phyloP scores from a whole-genome alignment of 2,888 invertebrate species.

The Epirrita christyi region DNA sequence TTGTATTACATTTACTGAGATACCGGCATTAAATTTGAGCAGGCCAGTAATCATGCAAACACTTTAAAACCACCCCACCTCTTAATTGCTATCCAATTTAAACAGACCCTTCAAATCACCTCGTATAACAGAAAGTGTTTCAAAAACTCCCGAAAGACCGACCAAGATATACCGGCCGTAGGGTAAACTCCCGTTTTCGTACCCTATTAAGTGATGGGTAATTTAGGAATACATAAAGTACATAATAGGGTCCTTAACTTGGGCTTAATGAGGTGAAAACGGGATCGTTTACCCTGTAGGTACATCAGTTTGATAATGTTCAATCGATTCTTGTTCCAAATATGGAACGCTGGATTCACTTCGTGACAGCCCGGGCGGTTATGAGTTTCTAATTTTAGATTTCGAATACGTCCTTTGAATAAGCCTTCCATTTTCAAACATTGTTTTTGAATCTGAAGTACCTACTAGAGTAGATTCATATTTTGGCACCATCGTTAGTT shows the following conservation, averaged over 20 bases:
- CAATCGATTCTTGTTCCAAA: slow-evolving; percentile 47
- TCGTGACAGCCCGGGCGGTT: slow-evolving; percentile 22
- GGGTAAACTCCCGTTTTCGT: slow-evolving; percentile 69
- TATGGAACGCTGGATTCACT: slow-evolving; percentile 25
- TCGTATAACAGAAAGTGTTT: slow-evolving; percentile 15
- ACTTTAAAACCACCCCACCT: slow-evolving; percentile 77
- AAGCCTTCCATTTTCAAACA: too few species aligned
- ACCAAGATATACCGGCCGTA: slow-evolving; percentile 55
- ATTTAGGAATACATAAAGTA: slow-evolving; percentile 85
- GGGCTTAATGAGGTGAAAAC: slow-evolving; percentile 82
- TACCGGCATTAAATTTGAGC: slow-evolving; percentile 78
- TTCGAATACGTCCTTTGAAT: slow-evolving; percentile 5
- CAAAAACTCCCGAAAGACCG: slow-evolving; percentile 37
- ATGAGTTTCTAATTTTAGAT: slow-evolving; percentile 18
- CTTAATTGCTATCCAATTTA: slow-evolving; percentile 56
- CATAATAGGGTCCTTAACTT: slow-evolving; percentile 82
- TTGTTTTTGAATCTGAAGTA: too few species aligned
- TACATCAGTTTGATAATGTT: slow-evolving; percentile 61
- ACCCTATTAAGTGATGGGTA: slow-evolving; percentile 83
- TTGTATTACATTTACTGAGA: slow-evolving; percentile 61
- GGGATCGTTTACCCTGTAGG: slow-evolving; percentile 69
- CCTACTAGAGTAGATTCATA: too few species aligned
- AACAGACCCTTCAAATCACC: slow-evolving; percentile 47
- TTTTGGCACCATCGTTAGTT: too few species aligned
- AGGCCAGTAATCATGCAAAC: slow-evolving; percentile 78